A percentile compares a stretch with the other conserved stretches of the same genome.
Conservation (phyloP, 2,888 invertebrate genomes). For the Pinctada fucata region DNA sequence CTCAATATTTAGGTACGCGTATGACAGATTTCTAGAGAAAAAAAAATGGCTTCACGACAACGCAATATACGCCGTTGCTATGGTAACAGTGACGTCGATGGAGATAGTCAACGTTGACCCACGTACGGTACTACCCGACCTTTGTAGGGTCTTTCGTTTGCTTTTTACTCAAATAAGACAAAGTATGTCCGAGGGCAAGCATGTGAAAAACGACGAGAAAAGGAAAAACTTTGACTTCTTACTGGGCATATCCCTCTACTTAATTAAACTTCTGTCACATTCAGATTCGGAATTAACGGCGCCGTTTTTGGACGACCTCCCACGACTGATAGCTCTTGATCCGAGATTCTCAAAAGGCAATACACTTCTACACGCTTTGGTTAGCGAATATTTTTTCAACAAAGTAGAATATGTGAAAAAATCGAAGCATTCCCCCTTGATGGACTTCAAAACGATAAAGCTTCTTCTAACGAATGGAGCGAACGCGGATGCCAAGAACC, state of each 20-base stretch:
- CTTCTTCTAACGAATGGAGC: background rate
- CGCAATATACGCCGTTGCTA: background rate
- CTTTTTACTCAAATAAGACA: background rate
- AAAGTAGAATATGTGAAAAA: background rate
- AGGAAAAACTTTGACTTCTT: background rate
- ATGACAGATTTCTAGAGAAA: slow-evolving; percentile 8
- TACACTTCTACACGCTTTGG: background rate
- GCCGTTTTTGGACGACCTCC: background rate
- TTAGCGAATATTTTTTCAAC: background rate
- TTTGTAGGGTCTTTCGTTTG: background rate
- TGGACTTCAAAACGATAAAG: slow-evolving; percentile 3
- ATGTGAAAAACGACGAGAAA: background rate
- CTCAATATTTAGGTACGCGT: background rate
- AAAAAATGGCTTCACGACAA: slow-evolving; percentile 9
- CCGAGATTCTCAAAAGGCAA: background rate
- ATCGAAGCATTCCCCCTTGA: background rate
- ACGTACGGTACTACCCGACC: background rate
- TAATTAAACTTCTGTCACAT: background rate
- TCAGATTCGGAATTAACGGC: background rate
- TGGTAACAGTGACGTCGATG: background rate
- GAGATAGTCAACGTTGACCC: background rate
- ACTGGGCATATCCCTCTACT: background rate
- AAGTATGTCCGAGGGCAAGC: background rate
- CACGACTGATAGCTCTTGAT: background rate
- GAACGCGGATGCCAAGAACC: background rate